Evolutionary conservation across 92 coral and sea anemone species (phyloP).

Genomic region (Siderastrea siderea): DNA sequence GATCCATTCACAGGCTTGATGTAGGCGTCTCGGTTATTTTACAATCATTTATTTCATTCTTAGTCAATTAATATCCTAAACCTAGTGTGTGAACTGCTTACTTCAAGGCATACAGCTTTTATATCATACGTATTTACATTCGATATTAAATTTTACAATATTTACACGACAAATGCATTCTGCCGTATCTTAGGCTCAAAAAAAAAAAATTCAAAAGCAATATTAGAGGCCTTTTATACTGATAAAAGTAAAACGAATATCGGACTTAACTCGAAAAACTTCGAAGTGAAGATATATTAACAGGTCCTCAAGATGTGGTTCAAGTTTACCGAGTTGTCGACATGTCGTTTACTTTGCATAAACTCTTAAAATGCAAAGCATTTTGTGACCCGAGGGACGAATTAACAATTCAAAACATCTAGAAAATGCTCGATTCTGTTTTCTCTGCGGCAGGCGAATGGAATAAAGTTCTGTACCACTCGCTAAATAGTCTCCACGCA

Average conservation of each 20-base stretch:
- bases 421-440: conserved; percentile 8
- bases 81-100: not conserved
- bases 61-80: not conserved
- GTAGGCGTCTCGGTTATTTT: conserved; percentile 4
- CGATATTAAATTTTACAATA: not conserved
- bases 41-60: not conserved
- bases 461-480: not conserved
- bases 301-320: not conserved
- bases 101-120: not conserved
- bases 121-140: not conserved
- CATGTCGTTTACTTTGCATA: conserved; percentile 3
- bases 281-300: not conserved
- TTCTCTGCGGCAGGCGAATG: not conserved
- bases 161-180: conserved; percentile 1
- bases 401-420: conserved; percentile 10
- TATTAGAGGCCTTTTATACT: not conserved
- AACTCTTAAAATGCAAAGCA: conserved; percentile 27
- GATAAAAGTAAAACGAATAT: not conserved
- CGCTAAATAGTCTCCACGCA: conserved; percentile 12
- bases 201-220: not conserved
- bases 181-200: conserved; percentile 15
- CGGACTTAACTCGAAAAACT: not conserved
- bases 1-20: not conserved
- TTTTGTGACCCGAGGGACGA: conserved; percentile 20
- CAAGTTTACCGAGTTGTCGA: not conserved